Conservation (phyloP, 1,140 invertebrate species). For the Pristionchus pacificus region DNA sequence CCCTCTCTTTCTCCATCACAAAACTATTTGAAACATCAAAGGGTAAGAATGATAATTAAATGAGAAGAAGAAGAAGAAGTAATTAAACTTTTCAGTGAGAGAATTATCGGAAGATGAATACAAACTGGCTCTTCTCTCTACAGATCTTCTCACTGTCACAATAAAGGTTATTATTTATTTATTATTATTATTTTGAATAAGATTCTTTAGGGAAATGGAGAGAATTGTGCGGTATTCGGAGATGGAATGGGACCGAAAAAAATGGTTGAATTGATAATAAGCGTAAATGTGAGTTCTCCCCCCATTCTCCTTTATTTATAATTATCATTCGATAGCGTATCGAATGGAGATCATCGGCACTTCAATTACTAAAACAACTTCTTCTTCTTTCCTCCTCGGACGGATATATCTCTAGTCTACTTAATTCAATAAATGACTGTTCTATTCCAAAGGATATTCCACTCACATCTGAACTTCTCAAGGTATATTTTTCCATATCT, state of each 20-base stretch:
- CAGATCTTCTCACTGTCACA: constrained; percentile 79
- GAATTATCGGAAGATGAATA: constrained; percentile 60
- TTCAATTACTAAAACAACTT: constrained; percentile 51
- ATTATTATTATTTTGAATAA: no score
- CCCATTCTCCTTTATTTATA: no score
- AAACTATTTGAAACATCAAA: constrained; percentile 17
- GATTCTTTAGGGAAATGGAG: constrained; percentile 6
- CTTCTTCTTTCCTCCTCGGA: constrained; percentile 51
- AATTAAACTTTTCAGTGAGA: constrained; percentile 21
- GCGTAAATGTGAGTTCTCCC: no score
- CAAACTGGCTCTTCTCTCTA: constrained; percentile 74
- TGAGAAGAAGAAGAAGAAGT: no score
- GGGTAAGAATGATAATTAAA: no score
- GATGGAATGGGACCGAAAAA: background rate
- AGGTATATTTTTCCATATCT: background rate
- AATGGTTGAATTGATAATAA: background rate
- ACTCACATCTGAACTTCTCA: constrained; percentile 7
- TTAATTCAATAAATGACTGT: constrained; percentile 39
- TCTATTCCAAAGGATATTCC: constrained; percentile 1
- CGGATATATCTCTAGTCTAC: constrained; percentile 47
- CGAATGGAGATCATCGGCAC: constrained; percentile 26
- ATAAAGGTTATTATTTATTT: constrained; percentile 69
- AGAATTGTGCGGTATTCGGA: background rate
- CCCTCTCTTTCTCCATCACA: constrained; percentile 65
- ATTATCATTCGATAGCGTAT: no score